Evolutionary conservation across 2,113 vertebrate species (phyloP), one percentile per base, ranked within the genome.

Genomic region (Cebidichthys violaceus): DNA sequence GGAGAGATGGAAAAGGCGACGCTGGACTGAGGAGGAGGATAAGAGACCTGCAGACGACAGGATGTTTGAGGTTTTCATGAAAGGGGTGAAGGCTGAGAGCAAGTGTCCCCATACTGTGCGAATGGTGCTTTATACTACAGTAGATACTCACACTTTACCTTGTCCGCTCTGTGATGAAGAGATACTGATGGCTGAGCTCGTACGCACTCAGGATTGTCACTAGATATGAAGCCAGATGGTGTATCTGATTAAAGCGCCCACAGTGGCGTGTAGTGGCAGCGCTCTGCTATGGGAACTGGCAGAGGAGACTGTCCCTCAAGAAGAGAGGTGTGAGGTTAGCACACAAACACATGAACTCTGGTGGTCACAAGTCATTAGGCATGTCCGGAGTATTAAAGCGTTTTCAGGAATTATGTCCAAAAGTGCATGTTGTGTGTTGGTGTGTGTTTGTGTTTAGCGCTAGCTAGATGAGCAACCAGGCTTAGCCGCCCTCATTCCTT

Each of bases 401-500:
- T 84, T 83, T 80, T 39, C 33, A 17, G 20, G 55, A 77, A 62
- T 68, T 68, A 59, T 77, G 57, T 79, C 52, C 41, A 45, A n/a
- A 33, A 61, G 70, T 24, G 35, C 61, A 62, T 64, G 39, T 71
- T 37, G 57, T 15, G 1, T 9, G 39, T 64, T 18, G 31, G 31
- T 57, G 55, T 80, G 45, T 82, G 64, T 82, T 57, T 71, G 61
- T 77, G 52, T 92, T 87, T 76, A 67, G 52, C 54, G 70, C 77
- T 52, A 57, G 70, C 74, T 11, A 77, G 27, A 90, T 80, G 88
- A 86, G 79, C 81, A 85, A 79, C 88, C 71, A 80, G 75, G 80
- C 82, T 92, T 75, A 87, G 64, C 81, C 78, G 68, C 37, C 83
- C 88, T 83, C 74, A 85, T 90, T 89, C 83, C 82, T 90, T 90